Percentiles rank a stretch among this genome's conserved stretches.
Evolutionary conservation across 1,140 invertebrate genomes (phyloP).

Genomic region (Trichonephila inaurata): DNA sequence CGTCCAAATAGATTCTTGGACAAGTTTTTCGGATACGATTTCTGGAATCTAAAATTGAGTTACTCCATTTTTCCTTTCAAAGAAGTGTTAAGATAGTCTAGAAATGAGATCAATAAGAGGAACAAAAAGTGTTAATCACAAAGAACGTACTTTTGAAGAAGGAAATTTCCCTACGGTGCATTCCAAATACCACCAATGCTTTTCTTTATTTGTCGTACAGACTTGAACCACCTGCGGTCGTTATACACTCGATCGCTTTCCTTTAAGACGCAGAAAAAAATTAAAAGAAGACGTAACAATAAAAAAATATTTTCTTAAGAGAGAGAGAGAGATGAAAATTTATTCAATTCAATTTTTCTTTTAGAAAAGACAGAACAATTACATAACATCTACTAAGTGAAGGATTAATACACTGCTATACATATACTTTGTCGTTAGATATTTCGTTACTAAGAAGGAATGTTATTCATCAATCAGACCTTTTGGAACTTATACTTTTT

Average conservation of each 20-base stretch:
- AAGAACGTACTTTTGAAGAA: not conserved
- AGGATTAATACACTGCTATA: no score
- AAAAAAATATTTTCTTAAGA: not conserved
- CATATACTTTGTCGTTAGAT: no score
- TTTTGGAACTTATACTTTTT: no score
- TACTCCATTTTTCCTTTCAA: not conserved
- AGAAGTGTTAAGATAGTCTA: not conserved
- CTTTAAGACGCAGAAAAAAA: not conserved
- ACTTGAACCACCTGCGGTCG: conserved; percentile 9
- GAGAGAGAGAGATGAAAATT: not conserved
- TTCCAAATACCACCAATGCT: not conserved
- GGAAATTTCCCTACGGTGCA: conserved; percentile 40
- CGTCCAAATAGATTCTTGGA: no score
- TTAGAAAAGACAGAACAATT: no score
- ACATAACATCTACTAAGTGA: no score
- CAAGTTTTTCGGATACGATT: no score
- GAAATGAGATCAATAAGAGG: conserved; percentile 2
- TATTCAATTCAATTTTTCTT: not conserved
- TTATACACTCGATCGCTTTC: not conserved
- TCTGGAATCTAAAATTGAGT: not conserved
- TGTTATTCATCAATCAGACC: no score
- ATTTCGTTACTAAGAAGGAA: no score
- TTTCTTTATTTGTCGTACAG: conserved; percentile 9
- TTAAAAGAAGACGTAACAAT: not conserved
- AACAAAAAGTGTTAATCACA: conserved; percentile 54